Base-by-base conservation (phyloP, 2,797 vertebrate genomes). In the Scarus forsteni region DNA sequence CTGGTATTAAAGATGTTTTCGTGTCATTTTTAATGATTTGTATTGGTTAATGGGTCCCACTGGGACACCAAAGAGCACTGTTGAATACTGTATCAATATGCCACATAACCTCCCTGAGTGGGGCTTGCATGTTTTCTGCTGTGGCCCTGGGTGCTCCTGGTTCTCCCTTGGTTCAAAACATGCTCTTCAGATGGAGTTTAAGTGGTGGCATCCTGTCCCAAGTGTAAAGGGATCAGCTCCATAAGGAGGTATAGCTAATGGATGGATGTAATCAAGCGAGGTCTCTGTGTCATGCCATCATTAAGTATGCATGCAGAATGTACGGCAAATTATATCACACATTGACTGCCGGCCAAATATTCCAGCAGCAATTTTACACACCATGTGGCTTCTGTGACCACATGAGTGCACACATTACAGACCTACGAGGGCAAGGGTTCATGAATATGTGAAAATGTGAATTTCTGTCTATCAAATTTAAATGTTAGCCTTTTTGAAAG, bases 21-120 rank as follows among this genome's bases (percentile, higher is more conserved):
- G 50, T 66, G 68, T 81, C 53, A 63, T 15, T 63, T 68, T 45
- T 64, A 54, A 58, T 79, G 10, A 64, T 75, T 77, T 35, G 56
- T 34, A 88, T 74, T 53, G 35, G 72, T 64, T 73, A 10, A 19
- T 50, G 12, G 9, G 27, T 51, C 60, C 55, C 46, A 44, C 45
- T 40, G 16, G 27, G 27, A 27, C 27, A 27, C 58, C 44, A 27
- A 35, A 15, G 16, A 75, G 68, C n/a, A 16, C 35, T 51, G 64
- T 45, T 87, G 65, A 91, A 90, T 84, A 78, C 85, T 85, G 71
- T 45, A 88, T 84, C 43, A 76, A 87, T 84, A 69, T 39, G 88
- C 84, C 38, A 60, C 52, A 8, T 55, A 7, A 34, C 13, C 19
- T 53, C n/a, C 35, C 1, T 40, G 48, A 19, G 59, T 50, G 45